Percentiles rank a stretch among this genome's conserved stretches.
Evolutionary conservation across 2,113 vertebrate species (phyloP).

Genomic region (Neoarius graeffei): DNA sequence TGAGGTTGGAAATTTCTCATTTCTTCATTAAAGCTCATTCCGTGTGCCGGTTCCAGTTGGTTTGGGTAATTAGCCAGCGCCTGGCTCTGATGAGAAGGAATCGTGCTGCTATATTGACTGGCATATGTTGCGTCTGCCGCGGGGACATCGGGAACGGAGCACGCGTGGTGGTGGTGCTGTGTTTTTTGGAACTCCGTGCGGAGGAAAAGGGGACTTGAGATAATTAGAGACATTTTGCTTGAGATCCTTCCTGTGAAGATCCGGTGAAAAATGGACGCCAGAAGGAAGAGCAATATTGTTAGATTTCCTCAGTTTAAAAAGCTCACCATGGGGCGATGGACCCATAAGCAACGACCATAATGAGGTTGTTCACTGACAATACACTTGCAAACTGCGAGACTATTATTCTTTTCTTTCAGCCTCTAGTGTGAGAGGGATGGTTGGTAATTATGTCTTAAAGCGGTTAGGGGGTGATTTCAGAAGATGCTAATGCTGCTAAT

Average conservation of each 20-base stretch:
- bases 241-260: constrained; percentile 46
- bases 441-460: constrained; percentile 36
- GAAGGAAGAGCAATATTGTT: background rate
- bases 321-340: background rate
- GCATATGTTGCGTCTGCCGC: constrained; percentile 66
- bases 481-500: constrained; percentile 28
- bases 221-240: constrained; percentile 66
- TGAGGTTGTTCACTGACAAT: constrained; percentile 34
- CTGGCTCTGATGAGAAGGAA: constrained; percentile 45
- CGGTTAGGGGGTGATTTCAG: constrained; percentile 16
- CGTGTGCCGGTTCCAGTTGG: constrained; percentile 53
- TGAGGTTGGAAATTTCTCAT: constrained; percentile 59
- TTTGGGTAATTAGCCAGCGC: constrained; percentile 49
- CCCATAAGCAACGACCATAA: constrained; percentile 20
- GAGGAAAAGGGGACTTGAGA: constrained; percentile 47
- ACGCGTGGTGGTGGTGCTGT: constrained; percentile 33
- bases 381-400: background rate
- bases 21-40: constrained; percentile 61
- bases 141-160: constrained; percentile 50
- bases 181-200: constrained; percentile 7
- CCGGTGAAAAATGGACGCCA: constrained; percentile 3
- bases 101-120: constrained; percentile 60
- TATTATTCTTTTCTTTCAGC: constrained; percentile 20
- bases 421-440: constrained; percentile 14
- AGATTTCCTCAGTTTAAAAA: constrained; percentile 6